Base-by-base conservation (phyloP, 2,797 vertebrate species). In the Arvicola amphibius region DNA sequence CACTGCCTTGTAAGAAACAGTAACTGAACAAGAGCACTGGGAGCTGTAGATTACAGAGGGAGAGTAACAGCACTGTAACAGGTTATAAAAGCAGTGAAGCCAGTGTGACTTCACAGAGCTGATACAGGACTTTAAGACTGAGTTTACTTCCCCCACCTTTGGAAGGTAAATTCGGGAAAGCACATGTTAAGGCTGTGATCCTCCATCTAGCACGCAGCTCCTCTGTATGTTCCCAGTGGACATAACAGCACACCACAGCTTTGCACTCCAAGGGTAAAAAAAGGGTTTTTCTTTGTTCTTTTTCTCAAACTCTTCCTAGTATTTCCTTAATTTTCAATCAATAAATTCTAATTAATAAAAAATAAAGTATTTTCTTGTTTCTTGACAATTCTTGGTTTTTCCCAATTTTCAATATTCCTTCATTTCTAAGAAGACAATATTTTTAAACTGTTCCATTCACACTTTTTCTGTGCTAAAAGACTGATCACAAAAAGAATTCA, bases 401-500 rank as follows among this genome's bases (percentile, higher is more conserved):
- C 13, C 8, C 16, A 88, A 56, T 37, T 34, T 93, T 95, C 59
- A 87, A 53, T 14, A 73, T 71, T 92, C 27, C 88, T 90, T 85
- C 40, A 40, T 12, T 88, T 56, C 43, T 56, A 73, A 56, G 37
- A 46, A 34, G 51, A 74, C 48, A 67, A 34, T 81, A 27, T 65
- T 91, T 96, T 96, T 86, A 80, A 40, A 90, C 29, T 92, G 59
- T 11, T 95, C 46, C 9, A 84, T 63, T 78, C 17, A 95, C 19
- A 74, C 21, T 1, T 91, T 94, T 92, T 40, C 63, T 90, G 56
- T 71, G 73, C 59, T 79, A 21, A 89, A 93, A 96, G 48, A 86
- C 84, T 79, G 43, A 87, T 89, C 46, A 92, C 78, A 95, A 96
- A 96, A 92, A 73, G 63, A 92, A 95, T 74, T 80, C 48, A 92